phyloP scores from a whole-genome alignment of 2,888 invertebrate genomes.

The Tortrix viridana region DNA sequence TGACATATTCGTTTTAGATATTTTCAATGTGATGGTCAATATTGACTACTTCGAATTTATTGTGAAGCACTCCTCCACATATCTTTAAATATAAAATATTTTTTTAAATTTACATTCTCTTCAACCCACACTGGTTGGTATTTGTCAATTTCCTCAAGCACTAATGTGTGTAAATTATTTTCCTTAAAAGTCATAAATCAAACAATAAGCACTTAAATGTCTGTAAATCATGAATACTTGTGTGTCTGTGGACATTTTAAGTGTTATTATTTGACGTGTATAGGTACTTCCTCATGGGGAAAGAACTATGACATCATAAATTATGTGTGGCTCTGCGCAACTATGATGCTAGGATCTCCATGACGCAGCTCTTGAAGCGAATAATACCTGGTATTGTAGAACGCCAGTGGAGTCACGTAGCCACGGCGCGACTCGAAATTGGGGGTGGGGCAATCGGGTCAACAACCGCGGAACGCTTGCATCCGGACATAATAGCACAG shows the following conservation, averaged over 20 bases:
- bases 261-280: slow-evolving; percentile 2
- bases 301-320: slow-evolving; percentile 25
- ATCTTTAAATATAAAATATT: not conserved
- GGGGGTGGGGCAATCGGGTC: slow-evolving; percentile 62
- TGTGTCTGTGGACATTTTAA: not conserved
- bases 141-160: slow-evolving; percentile 12
- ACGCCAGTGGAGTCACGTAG: slow-evolving; percentile 72
- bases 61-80: not conserved
- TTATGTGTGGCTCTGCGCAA: slow-evolving; percentile 2
- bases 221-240: slow-evolving; percentile 3
- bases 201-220: slow-evolving; percentile 11
- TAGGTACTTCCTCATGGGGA: slow-evolving; percentile 25
- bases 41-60: not conserved
- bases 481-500: slow-evolving; percentile 70
- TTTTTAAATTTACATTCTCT: not conserved
- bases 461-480: slow-evolving; percentile 54
- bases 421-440: slow-evolving; percentile 47
- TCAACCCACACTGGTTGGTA: not conserved
- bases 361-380: slow-evolving; percentile 36
- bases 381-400: slow-evolving; percentile 54
- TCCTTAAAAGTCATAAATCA: slow-evolving; percentile 21
- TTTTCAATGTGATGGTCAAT: not conserved
- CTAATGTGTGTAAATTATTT: slow-evolving; percentile 2
- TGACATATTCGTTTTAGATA: slow-evolving; percentile 19
- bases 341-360: not conserved